These are phyloP conservation scores for Ceyx cyanopectus DNA, from an alignment of 2,113 vertebrate species.

Conservation along the genomic window DNA sequence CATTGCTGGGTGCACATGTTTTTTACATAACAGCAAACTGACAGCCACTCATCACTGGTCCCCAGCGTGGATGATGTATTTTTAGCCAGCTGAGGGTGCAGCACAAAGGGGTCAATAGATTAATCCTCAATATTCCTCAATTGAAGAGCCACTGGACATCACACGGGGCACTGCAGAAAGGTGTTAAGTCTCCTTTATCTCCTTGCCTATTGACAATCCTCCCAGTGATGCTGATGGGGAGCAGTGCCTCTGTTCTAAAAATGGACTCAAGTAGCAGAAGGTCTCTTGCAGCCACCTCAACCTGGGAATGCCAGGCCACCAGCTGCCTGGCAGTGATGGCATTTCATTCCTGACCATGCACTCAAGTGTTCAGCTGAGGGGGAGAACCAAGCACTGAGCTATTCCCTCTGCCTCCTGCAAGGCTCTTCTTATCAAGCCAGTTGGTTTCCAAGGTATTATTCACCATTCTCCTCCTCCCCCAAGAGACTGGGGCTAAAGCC, in stretches of 20 bases:
- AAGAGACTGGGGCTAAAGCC: neutral
- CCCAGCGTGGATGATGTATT: neutral
- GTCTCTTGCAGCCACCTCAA: neutral
- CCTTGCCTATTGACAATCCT: neutral
- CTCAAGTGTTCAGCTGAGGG: neutral
- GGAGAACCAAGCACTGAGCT: neutral
- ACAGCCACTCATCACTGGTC: neutral
- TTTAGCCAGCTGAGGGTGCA: neutral
- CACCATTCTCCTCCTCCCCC: neutral
- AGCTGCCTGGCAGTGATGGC: neutral
- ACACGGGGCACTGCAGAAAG: neutral
- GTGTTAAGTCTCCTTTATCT: neutral
- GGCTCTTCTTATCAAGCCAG: neutral
- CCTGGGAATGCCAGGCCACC: neutral
- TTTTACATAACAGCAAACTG: neutral
- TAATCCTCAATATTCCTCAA: neutral
- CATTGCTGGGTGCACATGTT: neutral
- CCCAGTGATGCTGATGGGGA: neutral
- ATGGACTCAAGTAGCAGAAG: constrained; percentile 4
- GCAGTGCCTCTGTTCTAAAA: constrained; percentile 58
- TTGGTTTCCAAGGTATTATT: constrained; percentile 21
- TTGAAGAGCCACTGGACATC: neutral
- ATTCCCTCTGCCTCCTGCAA: neutral
- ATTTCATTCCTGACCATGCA: neutral
- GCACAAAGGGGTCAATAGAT: neutral